Evolutionary conservation across 2,888 invertebrate species (phyloP).

Genomic region (Bombylius major): DNA sequence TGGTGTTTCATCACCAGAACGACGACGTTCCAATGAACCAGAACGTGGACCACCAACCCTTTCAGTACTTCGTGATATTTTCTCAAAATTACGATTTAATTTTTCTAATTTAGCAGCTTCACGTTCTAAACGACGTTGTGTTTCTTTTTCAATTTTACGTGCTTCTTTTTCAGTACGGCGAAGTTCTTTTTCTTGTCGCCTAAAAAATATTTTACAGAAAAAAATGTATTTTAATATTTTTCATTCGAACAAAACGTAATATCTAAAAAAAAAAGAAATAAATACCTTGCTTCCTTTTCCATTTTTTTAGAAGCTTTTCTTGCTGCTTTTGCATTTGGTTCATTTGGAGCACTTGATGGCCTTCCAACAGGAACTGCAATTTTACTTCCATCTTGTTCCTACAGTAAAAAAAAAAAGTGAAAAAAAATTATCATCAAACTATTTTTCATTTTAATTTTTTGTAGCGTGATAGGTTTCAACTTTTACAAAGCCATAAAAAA

Average conservation of each 20-base stretch:
- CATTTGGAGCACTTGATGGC: slow-evolving; percentile 35
- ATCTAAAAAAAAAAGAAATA: too few species aligned
- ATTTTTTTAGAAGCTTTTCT: slow-evolving; percentile 34
- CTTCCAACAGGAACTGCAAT: slow-evolving; percentile 21
- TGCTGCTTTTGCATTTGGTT: slow-evolving; percentile 34
- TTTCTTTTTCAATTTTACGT: slow-evolving; percentile 34
- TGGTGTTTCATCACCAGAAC: slow-evolving; percentile 36
- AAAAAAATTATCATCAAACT: too few species aligned
- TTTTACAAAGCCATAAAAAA: too few species aligned
- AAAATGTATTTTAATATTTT: too few species aligned
- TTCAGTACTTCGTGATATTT: slow-evolving; percentile 36
- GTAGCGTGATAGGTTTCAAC: too few species aligned
- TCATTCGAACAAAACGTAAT: too few species aligned
- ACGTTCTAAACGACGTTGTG: slow-evolving; percentile 32
- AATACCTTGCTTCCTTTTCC: slow-evolving; percentile 35
- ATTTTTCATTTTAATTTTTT: too few species aligned
- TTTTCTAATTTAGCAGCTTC: slow-evolving; percentile 36
- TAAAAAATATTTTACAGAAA: slow-evolving; percentile 7
- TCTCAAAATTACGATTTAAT: slow-evolving; percentile 33
- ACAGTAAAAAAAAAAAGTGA: slow-evolving; percentile 21
- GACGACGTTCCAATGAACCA: slow-evolving; percentile 33
- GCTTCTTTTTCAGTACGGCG: slow-evolving; percentile 34
- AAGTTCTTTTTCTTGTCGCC: slow-evolving; percentile 34
- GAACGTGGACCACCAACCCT: slow-evolving; percentile 30
- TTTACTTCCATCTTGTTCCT: slow-evolving; percentile 33